Percentiles rank a stretch among this genome's conserved stretches.
Evolutionary conservation across 2,888 invertebrate species (phyloP).

Genomic region (Metopia argyrocephala): DNA sequence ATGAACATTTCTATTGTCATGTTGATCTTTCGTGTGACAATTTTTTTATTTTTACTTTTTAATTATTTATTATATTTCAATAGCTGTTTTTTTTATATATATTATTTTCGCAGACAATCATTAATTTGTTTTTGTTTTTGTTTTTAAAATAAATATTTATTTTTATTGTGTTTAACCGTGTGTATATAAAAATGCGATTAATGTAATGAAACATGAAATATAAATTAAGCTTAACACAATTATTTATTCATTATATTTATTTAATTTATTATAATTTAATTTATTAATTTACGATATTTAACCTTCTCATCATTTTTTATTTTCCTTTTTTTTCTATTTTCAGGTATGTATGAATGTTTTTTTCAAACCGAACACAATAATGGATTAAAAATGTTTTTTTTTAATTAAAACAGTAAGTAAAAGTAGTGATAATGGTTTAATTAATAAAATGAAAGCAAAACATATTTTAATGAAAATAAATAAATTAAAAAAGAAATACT

Average conservation of each 20-base stretch:
- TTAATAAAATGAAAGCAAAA: background rate
- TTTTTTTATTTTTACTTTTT: background rate
- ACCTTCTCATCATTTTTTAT: background rate
- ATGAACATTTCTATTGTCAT: background rate
- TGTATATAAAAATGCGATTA: background rate
- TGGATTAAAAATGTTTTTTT: too few species aligned
- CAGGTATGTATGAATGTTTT: constrained; percentile 52
- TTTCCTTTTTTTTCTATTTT: constrained; percentile 24
- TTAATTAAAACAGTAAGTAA: background rate
- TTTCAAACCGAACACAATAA: background rate
- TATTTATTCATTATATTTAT: constrained; percentile 33
- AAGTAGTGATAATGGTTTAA: background rate
- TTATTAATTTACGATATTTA: constrained; percentile 29
- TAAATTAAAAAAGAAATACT: background rate
- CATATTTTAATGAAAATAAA: background rate
- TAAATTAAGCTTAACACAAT: constrained; percentile 31
- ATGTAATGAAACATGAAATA: background rate
- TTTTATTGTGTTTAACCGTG: background rate
- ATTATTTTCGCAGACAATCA: background rate
- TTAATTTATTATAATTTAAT: constrained; percentile 37
- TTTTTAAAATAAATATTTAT: background rate
- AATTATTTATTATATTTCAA: background rate
- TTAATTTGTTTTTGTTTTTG: background rate
- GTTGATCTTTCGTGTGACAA: background rate
- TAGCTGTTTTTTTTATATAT: background rate